These are phyloP conservation scores for Diaperis boleti DNA, from an alignment of 2,888 invertebrate genomes.

Conservation along the genomic window DNA sequence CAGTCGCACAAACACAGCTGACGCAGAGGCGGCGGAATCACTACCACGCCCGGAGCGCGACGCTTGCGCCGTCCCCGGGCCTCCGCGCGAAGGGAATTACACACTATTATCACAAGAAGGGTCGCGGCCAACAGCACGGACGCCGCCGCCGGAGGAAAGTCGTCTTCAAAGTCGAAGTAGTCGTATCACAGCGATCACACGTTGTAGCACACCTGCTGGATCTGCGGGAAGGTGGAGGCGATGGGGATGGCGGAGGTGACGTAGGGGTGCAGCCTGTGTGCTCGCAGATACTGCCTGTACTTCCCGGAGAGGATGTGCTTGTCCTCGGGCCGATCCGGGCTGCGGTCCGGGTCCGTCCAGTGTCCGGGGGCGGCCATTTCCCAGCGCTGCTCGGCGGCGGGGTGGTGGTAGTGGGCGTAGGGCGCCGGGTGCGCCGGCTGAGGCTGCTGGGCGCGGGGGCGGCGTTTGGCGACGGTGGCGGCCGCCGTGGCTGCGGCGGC, in stretches of 20 bases:
- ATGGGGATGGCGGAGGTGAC: constrained; percentile 66
- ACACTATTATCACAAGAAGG: constrained; percentile 67
- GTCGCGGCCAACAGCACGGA: constrained; percentile 60
- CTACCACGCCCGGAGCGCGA: constrained; percentile 65
- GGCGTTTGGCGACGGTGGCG: constrained; percentile 52
- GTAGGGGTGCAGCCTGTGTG: constrained; percentile 72
- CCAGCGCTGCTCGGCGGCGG: constrained; percentile 60
- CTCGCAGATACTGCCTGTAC: constrained; percentile 71
- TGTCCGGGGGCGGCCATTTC: constrained; percentile 62
- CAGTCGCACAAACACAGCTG: constrained; percentile 60
- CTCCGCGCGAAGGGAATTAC: constrained; percentile 61
- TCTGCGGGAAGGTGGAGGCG: constrained; percentile 70
- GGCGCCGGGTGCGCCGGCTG: constrained; percentile 59
- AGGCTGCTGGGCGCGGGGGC: constrained; percentile 59
- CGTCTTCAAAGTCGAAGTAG: constrained; percentile 47
- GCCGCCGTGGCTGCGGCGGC: constrained; percentile 55
- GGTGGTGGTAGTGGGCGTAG: constrained; percentile 41
- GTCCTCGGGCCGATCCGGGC: constrained; percentile 64
- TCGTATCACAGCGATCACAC: constrained; percentile 69
- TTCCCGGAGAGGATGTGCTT: constrained; percentile 68
- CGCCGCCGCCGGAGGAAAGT: constrained; percentile 49
- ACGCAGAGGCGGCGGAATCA: constrained; percentile 63
- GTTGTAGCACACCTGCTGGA: constrained; percentile 73
- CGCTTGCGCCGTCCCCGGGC: constrained; percentile 56
- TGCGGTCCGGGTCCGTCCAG: constrained; percentile 64